Evolutionary conservation across 2,888 invertebrate species (phyloP).

Genomic region (Minunthozetes semirufus): DNA sequence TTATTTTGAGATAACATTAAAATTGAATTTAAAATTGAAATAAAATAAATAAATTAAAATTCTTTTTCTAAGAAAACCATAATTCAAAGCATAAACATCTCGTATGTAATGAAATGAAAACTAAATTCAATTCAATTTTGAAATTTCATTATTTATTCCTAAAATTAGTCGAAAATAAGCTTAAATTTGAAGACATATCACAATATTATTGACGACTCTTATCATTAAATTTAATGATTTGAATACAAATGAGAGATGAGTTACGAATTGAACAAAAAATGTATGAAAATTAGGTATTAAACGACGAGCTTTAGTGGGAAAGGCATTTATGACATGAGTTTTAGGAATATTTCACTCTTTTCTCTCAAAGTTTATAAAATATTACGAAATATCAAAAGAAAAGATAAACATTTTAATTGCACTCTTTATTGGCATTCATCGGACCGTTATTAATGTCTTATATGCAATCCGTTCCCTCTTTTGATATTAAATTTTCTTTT

Average conservation of each 20-base stretch:
- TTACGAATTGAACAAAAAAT: neutral
- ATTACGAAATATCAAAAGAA: neutral
- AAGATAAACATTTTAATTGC: constrained; percentile 21
- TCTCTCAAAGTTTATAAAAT: neutral
- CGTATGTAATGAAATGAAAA: neutral
- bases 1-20: neutral
- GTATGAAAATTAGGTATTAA: neutral
- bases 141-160: neutral
- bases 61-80: neutral
- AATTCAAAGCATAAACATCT: neutral
- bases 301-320: neutral
- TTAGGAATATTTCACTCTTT: neutral
- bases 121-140: neutral
- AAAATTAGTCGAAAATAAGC: no score
- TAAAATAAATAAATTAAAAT: constrained; percentile 5
- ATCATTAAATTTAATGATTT: neutral
- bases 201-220: no score
- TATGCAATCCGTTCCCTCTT: neutral
- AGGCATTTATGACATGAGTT: no score
- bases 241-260: neutral
- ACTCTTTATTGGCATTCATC: constrained; percentile 8
- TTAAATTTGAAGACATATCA: no score
- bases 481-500: neutral
- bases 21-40: constrained; percentile 9
- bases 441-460: constrained; percentile 21